These are phyloP conservation scores for Odontomyia ornata DNA, from an alignment of 2,888 invertebrate genomes.

Conservation along the genomic window DNA sequence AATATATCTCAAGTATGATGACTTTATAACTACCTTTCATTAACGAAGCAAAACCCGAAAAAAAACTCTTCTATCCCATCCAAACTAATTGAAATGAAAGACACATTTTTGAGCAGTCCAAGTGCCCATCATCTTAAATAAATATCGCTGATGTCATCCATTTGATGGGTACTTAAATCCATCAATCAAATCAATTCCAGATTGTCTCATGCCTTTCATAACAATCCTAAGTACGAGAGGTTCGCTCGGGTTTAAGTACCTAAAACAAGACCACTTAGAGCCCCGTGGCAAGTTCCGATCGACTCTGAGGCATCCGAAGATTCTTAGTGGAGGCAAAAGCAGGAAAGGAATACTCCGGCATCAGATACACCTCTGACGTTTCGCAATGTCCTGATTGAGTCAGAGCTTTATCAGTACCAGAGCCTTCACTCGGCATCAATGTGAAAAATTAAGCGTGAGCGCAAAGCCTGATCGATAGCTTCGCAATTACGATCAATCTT, in stretches of 20 bases:
- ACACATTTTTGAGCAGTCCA: neutral
- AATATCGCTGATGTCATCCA: constrained; percentile 49
- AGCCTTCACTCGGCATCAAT: neutral
- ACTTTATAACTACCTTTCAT: too few relatives aligned
- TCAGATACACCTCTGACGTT: neutral
- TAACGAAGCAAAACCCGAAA: too few relatives aligned
- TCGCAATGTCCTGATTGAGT: neutral
- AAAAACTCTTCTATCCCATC: too few relatives aligned
- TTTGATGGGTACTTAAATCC: constrained; percentile 43
- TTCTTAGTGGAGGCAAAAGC: neutral
- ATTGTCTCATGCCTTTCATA: constrained; percentile 33
- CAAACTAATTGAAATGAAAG: too few relatives aligned
- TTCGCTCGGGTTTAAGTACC: neutral
- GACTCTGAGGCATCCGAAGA: neutral
- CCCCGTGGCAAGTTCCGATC: too few relatives aligned
- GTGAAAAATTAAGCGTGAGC: neutral
- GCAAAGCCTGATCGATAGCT: constrained; percentile 24
- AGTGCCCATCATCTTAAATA: neutral
- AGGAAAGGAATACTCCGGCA: neutral
- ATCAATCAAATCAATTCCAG: constrained; percentile 48
- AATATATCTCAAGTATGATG: too few relatives aligned
- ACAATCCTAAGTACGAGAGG: constrained; percentile 15
- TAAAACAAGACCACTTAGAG: neutral
- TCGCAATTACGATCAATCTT: constrained; percentile 9
- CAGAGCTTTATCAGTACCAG: neutral